Evolutionary conservation across 1,140 invertebrate genomes (phyloP).

Genomic region (Ectropis grisescens): DNA sequence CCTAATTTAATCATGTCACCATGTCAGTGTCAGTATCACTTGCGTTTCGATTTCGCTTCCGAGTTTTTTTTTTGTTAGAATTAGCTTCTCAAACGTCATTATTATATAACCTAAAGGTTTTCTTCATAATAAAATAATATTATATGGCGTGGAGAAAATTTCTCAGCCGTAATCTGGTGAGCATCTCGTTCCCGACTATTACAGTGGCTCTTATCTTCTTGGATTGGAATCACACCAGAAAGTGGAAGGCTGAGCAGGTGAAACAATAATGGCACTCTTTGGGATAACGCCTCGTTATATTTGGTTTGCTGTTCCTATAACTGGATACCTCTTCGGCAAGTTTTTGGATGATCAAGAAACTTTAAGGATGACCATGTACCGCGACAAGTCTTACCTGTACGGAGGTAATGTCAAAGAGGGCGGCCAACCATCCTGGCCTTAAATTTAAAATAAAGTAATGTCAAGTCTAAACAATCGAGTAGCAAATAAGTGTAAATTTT

Average conservation of each 20-base stretch:
- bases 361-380: constrained; percentile 76
- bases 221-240: constrained; percentile 77
- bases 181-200: constrained; percentile 76
- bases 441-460: too few species aligned
- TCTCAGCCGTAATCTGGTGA: constrained; percentile 72
- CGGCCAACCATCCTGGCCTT: constrained; percentile 80
- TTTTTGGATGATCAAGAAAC: constrained; percentile 78
- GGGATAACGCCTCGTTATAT: constrained; percentile 63
- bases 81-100: too few species aligned
- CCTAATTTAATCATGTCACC: too few species aligned
- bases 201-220: constrained; percentile 72
- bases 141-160: constrained; percentile 55
- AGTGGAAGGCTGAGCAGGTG: constrained; percentile 76
- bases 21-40: too few species aligned
- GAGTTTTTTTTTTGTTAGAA: too few species aligned
- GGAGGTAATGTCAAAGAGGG: constrained; percentile 75
- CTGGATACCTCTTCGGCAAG: constrained; percentile 72
- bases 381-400: constrained; percentile 84
- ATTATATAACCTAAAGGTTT: too few species aligned
- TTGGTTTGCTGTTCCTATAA: constrained; percentile 63
- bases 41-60: too few species aligned
- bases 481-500: too few species aligned
- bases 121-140: constrained; percentile 7
- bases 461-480: too few species aligned
- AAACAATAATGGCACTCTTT: constrained; percentile 63